phyloP scores from a whole-genome alignment of 1,140 invertebrate genomes.

The Cryptotermes secundus region DNA sequence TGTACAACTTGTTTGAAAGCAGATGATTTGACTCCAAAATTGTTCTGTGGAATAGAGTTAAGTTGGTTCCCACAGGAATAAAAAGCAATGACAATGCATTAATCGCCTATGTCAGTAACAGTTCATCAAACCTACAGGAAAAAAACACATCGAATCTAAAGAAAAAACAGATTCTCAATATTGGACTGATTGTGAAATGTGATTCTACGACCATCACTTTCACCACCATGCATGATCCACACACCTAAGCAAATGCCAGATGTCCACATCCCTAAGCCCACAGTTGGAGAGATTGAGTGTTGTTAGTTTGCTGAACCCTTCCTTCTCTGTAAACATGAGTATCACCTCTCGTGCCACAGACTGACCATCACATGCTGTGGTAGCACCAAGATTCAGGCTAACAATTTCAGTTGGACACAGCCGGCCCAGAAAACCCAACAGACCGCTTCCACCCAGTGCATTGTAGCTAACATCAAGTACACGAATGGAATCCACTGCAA shows the following conservation, averaged over 20 bases:
- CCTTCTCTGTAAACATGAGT: not conserved
- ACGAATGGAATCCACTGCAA: constrained; percentile 11
- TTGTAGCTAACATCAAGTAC: constrained; percentile 23
- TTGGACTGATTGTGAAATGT: too few relatives aligned
- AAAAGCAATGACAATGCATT: too few relatives aligned
- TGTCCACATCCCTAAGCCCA: constrained; percentile 6
- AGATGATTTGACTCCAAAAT: too few relatives aligned
- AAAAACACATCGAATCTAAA: too few relatives aligned
- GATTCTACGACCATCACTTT: too few relatives aligned
- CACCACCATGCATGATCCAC: not conserved
- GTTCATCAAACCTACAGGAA: too few relatives aligned
- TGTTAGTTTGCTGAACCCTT: not conserved
- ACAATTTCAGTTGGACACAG: not conserved
- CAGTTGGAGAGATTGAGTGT: constrained; percentile 16
- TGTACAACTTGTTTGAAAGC: too few relatives aligned
- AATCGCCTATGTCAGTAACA: too few relatives aligned
- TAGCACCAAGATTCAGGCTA: constrained; percentile 14
- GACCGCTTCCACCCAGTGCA: not conserved
- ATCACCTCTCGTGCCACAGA: not conserved
- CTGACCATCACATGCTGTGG: not conserved
- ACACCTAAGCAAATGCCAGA: constrained; percentile 11
- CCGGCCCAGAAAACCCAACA: constrained; percentile 11
- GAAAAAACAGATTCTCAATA: too few relatives aligned
- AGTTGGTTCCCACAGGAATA: too few relatives aligned
- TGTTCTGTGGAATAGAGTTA: too few relatives aligned